A percentile compares a stretch with the other conserved stretches of the same genome.
Conservation (phyloP, 2,888 invertebrate genomes). For the Myathropa florea region DNA sequence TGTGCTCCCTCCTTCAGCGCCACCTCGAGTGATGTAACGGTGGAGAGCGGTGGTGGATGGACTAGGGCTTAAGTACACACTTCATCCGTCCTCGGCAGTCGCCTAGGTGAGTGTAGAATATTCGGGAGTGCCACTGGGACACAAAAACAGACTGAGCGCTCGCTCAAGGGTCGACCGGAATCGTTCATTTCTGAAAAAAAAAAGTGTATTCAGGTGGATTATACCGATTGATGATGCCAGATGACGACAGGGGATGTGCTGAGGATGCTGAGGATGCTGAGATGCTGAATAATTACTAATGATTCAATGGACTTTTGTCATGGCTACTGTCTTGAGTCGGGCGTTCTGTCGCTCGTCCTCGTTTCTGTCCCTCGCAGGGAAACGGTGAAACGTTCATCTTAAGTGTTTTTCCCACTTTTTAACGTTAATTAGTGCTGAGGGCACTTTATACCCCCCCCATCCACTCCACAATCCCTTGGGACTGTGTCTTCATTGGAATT, state of each 20-base stretch:
- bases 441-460: conserved; percentile 16
- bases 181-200: conserved; percentile 17
- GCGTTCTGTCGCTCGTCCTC: conserved; percentile 1
- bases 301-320: conserved; percentile 59
- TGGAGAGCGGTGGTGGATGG: conserved; percentile 38
- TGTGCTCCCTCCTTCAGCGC: conserved; percentile 14
- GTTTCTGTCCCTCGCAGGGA: no score
- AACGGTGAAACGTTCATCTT: not conserved
- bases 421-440: conserved; percentile 63
- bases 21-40: not conserved
- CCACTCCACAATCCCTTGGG: not conserved
- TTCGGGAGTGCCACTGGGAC: not conserved
- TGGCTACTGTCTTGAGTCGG: conserved; percentile 24
- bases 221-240: conserved; percentile 50
- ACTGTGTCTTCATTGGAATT: conserved; percentile 8
- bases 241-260: conserved; percentile 21
- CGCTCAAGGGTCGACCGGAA: conserved; percentile 1
- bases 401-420: conserved; percentile 41
- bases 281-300: conserved; percentile 59
- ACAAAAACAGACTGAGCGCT: conserved; percentile 3
- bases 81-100: not conserved
- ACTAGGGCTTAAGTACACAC: not conserved
- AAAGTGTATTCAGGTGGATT: conserved; percentile 32
- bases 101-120: not conserved
- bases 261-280: not conserved